Evolutionary conservation across 2,888 invertebrate species (phyloP).

Genomic region (Sphinx pinastri): DNA sequence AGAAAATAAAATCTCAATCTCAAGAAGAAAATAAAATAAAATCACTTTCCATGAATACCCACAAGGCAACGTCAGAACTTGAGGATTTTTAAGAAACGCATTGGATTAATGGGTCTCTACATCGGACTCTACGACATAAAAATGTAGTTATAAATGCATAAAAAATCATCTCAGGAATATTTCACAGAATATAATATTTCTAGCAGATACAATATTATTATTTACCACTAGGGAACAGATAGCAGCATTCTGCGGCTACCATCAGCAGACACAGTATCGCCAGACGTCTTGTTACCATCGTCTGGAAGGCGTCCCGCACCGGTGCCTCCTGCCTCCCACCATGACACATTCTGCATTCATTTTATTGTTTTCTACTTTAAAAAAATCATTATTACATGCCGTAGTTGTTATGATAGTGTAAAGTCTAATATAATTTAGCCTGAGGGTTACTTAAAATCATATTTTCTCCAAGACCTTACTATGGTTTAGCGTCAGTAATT

Average conservation of each 20-base stretch:
- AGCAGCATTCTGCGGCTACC: conserved; percentile 69
- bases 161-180: not conserved
- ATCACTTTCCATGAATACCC: too few relatives aligned
- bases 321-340: conserved; percentile 48
- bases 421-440: too few relatives aligned
- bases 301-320: conserved; percentile 49
- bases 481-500: not conserved
- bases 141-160: not conserved
- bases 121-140: not conserved
- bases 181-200: too few relatives aligned
- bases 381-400: conserved; percentile 32
- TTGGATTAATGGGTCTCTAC: too few relatives aligned
- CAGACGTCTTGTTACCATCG: conserved; percentile 59
- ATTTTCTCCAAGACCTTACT: not conserved
- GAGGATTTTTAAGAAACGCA: too few relatives aligned
- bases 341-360: conserved; percentile 60
- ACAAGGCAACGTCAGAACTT: too few relatives aligned
- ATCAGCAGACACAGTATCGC: conserved; percentile 54
- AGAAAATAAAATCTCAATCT: too few relatives aligned
- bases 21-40: too few relatives aligned
- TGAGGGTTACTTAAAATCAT: not conserved
- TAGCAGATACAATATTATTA: conserved; percentile 14
- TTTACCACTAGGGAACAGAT: conserved; percentile 83
- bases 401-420: too few relatives aligned
- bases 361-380: conserved; percentile 34